phyloP scores from a whole-genome alignment of 2,888 invertebrate species.

The Dasypolia templi region DNA sequence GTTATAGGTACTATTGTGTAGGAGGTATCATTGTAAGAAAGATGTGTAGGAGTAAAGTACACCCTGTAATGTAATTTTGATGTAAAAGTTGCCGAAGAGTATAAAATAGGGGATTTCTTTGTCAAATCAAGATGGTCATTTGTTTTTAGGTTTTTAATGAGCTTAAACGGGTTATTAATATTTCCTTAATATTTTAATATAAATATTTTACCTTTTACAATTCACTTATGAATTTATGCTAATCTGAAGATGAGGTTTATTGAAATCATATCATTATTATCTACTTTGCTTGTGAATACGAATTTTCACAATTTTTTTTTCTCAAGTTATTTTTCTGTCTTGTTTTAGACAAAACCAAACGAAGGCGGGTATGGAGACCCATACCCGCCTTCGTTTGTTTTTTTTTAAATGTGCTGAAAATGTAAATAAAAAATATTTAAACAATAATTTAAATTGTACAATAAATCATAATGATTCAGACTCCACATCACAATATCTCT shows the following conservation, averaged over 20 bases:
- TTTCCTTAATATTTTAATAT: too few relatives aligned
- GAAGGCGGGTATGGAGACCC: too few relatives aligned
- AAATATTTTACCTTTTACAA: too few relatives aligned
- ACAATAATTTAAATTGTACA: background rate
- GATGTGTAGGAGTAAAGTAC: background rate
- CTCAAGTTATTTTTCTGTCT: too few relatives aligned
- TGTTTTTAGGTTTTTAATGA: background rate
- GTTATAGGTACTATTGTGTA: background rate
- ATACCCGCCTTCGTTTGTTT: too few relatives aligned
- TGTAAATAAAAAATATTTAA: too few relatives aligned
- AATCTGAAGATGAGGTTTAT: background rate
- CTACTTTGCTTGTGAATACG: too few relatives aligned
- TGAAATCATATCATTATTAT: too few relatives aligned
- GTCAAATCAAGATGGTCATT: background rate
- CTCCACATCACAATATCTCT: constrained; percentile 34
- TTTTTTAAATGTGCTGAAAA: too few relatives aligned
- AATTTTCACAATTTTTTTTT: too few relatives aligned
- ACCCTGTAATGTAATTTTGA: background rate
- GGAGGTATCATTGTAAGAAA: background rate
- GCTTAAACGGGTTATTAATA: background rate
- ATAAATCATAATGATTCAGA: constrained; percentile 38
- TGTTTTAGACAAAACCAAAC: too few relatives aligned
- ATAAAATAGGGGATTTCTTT: background rate
- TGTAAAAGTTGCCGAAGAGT: background rate
- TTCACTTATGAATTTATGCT: background rate